Evolutionary conservation across 1,140 invertebrate species (phyloP).

Genomic region (Batillaria attramentaria): DNA sequence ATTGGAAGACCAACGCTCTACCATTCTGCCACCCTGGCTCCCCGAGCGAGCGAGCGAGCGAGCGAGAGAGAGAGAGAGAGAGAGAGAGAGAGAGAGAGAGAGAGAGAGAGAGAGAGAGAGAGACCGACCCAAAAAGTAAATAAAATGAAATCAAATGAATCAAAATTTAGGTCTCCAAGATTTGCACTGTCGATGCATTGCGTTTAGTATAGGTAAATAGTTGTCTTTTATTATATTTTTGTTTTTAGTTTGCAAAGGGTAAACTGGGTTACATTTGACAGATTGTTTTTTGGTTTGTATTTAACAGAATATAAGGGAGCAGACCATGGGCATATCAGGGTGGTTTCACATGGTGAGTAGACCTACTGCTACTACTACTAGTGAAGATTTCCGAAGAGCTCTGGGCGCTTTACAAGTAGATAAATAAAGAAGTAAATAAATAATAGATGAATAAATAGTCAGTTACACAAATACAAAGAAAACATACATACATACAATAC

Average conservation of each 20-base stretch:
- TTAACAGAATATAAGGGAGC: background rate
- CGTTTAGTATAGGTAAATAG: background rate
- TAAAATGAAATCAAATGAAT: slow-evolving; percentile 4
- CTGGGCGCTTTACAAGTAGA: too few relatives aligned
- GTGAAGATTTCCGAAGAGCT: too few relatives aligned
- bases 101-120: background rate
- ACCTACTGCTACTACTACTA: too few relatives aligned
- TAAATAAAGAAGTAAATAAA: too few relatives aligned
- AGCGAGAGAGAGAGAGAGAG: background rate
- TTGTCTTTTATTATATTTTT: background rate
- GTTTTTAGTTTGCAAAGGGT: background rate
- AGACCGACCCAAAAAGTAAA: background rate
- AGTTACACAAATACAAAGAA: background rate
- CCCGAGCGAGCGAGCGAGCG: background rate
- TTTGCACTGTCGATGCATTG: too few relatives aligned
- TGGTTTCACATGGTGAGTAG: too few relatives aligned
- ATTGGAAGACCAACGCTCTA: too few relatives aligned
- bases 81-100: background rate
- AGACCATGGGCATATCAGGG: too few relatives aligned
- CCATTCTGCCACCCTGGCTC: too few relatives aligned
- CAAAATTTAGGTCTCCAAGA: too few relatives aligned
- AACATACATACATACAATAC: background rate
- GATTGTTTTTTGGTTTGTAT: background rate
- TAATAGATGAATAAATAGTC: background rate
- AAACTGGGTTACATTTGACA: background rate